Evolutionary conservation across 1,140 invertebrate genomes (phyloP), one percentile per base, ranked within the genome.

Genomic region (Psilanteris sp.): DNA sequence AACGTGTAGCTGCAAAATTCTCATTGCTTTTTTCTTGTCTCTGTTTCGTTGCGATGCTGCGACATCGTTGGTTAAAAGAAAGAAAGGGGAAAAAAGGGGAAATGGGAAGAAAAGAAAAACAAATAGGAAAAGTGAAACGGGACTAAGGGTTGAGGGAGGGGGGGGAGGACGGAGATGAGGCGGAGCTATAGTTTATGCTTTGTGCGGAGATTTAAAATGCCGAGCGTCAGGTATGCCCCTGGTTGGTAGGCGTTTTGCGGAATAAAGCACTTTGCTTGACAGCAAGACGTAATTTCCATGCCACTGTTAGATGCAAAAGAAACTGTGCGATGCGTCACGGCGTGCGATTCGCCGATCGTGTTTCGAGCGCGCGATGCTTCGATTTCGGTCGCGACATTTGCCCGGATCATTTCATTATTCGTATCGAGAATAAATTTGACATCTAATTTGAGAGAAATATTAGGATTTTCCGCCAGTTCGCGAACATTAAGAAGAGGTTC

Each of bases 181-280:
- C 18, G 34, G 20, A 43, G 18, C 57, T 59, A 31, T 57, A 67
- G 74, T 68, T 77, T 64, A 57, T 37, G 74, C 70, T 77, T 75
- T 77, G 62, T 77, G 72, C 55, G 34, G 70, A 80, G 75, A 80
- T 80, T 78, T 78, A 80, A 80, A 80, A 80, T 72, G 74, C 71
- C 44, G 43, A 46, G 72, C 64, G 71, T 73, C 74, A 77, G 75
- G 66, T 79, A 79, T 68, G 70, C 37, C 39, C 61, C 57, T 70
- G 72, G 76, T 77, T 71, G 57, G 72, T 73, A 66, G 71, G 67
- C 67, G 75, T 75, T 80, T 80, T 80, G 71, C 29, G 37, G 52
- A 62, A 73, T 78, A 80, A 76, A 80, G 61, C 79, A 37, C 67
- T 41, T 57, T 41, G 39, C 52, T 44, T 39, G 54, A 62, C 73